Evolutionary conservation across 2,797 vertebrate genomes (phyloP).

Genomic region (Pipistrellus pygmaeus): DNA sequence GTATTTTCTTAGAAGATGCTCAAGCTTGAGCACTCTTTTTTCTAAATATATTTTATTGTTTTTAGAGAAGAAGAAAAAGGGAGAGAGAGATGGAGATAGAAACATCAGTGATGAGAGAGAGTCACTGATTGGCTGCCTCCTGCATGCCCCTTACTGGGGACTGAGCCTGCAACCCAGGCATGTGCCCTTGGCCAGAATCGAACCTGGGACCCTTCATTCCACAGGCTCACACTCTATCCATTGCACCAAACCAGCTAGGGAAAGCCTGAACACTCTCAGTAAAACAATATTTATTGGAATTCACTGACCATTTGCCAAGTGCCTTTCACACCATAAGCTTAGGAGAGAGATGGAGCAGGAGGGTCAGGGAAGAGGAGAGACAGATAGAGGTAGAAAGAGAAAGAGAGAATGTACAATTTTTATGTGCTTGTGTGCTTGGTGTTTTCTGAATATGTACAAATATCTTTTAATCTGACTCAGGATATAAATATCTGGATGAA

Average conservation of each 20-base stretch:
- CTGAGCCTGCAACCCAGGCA: too few relatives aligned
- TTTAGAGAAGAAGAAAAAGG: too few relatives aligned
- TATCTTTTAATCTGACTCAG: not conserved
- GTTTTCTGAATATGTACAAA: not conserved
- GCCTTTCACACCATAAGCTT: not conserved
- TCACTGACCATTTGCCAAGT: not conserved
- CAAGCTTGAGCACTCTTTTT: not conserved
- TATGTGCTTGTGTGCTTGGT: not conserved
- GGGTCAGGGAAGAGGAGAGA: not conserved
- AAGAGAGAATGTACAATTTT: not conserved
- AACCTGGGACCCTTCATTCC: too few relatives aligned
- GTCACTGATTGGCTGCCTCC: too few relatives aligned
- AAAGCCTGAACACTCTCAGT: not conserved
- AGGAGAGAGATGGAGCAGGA: too few relatives aligned
- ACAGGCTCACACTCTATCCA: too few relatives aligned
- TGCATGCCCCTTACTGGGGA: too few relatives aligned
- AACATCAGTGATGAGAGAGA: too few relatives aligned
- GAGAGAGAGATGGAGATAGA: too few relatives aligned
- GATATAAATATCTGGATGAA: not conserved
- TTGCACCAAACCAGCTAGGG: too few relatives aligned
- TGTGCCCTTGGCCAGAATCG: too few relatives aligned
- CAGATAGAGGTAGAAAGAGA: not conserved
- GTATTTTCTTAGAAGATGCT: not conserved
- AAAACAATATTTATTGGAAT: constrained; percentile 34
- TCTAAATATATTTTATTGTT: too few relatives aligned